Percentiles rank a stretch among this genome's conserved stretches.
phyloP scores from a whole-genome alignment of 2,113 vertebrate species.

The Eira barbara region DNA sequence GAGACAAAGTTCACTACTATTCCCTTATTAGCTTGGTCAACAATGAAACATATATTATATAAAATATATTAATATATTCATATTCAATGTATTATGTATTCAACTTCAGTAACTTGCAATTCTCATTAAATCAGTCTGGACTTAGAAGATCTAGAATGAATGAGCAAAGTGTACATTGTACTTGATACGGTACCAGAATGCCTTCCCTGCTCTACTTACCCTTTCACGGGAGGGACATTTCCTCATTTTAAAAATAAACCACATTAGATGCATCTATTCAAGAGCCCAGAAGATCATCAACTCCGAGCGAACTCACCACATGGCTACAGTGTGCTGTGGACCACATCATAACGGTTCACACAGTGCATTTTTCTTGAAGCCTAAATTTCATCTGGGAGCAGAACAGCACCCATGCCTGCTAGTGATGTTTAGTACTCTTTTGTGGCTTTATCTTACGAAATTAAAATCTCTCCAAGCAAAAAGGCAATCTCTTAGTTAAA shows the following conservation, averaged over 20 bases:
- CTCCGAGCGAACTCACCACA: not conserved
- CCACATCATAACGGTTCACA: not conserved
- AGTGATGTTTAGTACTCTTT: not conserved
- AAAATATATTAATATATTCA: not conserved
- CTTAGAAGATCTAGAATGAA: not conserved
- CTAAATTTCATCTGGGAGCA: not conserved
- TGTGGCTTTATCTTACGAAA: not conserved
- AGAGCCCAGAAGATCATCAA: not conserved
- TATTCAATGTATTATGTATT: not conserved
- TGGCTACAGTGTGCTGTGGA: not conserved
- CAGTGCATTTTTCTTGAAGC: not conserved
- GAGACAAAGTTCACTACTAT: not conserved
- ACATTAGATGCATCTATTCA: constrained; percentile 30
- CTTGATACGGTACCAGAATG: not conserved
- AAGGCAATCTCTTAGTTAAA: not conserved
- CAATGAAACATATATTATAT: not conserved
- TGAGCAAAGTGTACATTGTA: not conserved
- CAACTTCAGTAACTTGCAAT: not conserved
- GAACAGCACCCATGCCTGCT: not conserved
- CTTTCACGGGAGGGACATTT: not conserved
- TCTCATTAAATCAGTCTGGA: not conserved
- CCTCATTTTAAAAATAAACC: constrained; percentile 25
- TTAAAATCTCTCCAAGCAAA: not conserved
- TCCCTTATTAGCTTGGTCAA: not conserved
- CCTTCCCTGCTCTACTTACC: not conserved